Percentiles rank a stretch among this genome's conserved stretches.
Conservation (phyloP, 1,140 invertebrate genomes). For the Bilobella aurantiaca region DNA sequence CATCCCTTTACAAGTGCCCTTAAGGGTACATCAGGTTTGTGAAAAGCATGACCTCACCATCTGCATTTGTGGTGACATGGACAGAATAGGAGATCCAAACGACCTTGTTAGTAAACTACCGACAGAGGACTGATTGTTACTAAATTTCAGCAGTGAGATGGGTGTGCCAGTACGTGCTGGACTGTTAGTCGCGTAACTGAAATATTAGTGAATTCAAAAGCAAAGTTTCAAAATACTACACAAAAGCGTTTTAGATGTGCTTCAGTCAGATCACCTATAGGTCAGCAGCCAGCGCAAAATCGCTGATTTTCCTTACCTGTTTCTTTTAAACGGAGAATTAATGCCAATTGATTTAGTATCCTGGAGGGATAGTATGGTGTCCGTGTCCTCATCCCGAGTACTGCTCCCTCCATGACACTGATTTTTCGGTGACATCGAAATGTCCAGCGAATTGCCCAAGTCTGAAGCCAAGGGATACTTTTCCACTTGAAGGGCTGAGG, state of each 20-base stretch:
- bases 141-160: constrained; percentile 31
- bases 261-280: no score
- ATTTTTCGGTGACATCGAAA: constrained; percentile 14
- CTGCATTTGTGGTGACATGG: constrained; percentile 32
- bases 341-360: constrained; percentile 29
- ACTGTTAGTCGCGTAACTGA: constrained; percentile 5
- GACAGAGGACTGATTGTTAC: constrained; percentile 30
- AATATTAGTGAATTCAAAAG: no score
- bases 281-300: no score
- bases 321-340: constrained; percentile 31
- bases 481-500: constrained; percentile 83
- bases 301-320: no score
- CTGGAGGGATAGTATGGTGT: constrained; percentile 25
- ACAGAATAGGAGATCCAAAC: constrained; percentile 31
- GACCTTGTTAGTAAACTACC: constrained; percentile 27
- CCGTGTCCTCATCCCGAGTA: constrained; percentile 30
- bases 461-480: constrained; percentile 73
- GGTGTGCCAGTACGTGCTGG: constrained; percentile 34
- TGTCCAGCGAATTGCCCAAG: constrained; percentile 17
- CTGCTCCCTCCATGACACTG: neutral
- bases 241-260: no score
- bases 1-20: no score
- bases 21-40: no score
- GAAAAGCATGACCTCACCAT: constrained; percentile 15
- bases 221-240: no score